Conservation (phyloP, 2,888 invertebrate genomes). For the Kryphioiulus occultus region DNA sequence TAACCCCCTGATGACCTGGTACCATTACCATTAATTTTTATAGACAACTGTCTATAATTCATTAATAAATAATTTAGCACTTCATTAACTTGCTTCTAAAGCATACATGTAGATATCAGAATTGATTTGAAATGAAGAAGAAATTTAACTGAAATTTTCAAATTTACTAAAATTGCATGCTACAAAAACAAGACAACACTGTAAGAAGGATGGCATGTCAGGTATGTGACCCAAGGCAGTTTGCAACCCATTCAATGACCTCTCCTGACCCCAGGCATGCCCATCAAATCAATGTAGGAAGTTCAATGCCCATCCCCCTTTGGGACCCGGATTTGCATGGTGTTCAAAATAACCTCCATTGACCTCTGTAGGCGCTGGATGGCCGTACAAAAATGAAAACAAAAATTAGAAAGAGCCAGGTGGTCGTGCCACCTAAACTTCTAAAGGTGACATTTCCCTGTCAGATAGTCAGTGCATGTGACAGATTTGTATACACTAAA, state of each 20-base stretch:
- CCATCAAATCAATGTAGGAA: constrained; percentile 19
- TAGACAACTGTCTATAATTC: too few relatives aligned
- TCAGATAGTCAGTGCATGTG: not conserved
- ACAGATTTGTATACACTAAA: not conserved
- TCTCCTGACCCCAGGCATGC: not conserved
- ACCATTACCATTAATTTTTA: too few relatives aligned
- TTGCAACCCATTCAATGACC: constrained; percentile 16
- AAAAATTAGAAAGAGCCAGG: not conserved
- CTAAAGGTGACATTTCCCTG: not conserved
- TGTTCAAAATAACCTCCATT: not conserved
- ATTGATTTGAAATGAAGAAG: too few relatives aligned
- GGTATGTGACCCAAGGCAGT: not conserved
- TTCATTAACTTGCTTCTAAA: too few relatives aligned
- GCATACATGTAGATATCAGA: too few relatives aligned
- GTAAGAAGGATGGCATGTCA: not conserved
- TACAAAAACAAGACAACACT: not conserved
- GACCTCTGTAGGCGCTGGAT: not conserved
- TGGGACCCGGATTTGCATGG: not conserved
- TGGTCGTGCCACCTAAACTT: not conserved
- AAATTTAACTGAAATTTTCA: too few relatives aligned
- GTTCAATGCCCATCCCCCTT: constrained; percentile 26
- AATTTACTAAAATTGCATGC: not conserved
- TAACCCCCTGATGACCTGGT: too few relatives aligned
- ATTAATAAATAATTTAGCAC: too few relatives aligned
- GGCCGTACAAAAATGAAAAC: not conserved